A percentile compares a stretch with the other conserved stretches of the same genome.
phyloP scores from a whole-genome alignment of 2,113 vertebrate species.

The Esox niger region DNA sequence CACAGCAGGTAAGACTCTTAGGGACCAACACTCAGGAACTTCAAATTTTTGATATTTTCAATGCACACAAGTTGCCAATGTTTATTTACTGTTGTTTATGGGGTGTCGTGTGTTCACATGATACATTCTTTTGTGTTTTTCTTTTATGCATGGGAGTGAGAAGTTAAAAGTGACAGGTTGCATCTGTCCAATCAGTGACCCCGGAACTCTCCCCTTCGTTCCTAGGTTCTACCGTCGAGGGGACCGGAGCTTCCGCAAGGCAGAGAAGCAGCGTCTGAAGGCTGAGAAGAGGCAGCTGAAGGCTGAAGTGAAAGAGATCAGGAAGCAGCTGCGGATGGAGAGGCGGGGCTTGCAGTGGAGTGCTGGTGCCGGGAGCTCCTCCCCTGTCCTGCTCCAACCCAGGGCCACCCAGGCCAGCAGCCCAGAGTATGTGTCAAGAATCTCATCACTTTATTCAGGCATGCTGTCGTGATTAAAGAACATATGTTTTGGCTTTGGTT shows the following conservation, averaged over 20 bases:
- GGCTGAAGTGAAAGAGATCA: conserved; percentile 92
- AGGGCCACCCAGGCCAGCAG: conserved; percentile 71
- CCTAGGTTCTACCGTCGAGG: conserved; percentile 88
- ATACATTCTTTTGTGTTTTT: no score
- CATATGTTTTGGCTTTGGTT: background rate
- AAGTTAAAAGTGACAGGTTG: no score
- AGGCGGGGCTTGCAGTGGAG: conserved; percentile 90
- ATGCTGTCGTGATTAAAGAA: no score
- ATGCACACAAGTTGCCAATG: no score
- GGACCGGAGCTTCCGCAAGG: conserved; percentile 91
- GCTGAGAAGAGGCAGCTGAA: conserved; percentile 94
- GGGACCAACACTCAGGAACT: no score
- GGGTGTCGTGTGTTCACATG: no score
- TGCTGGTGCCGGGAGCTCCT: conserved; percentile 70
- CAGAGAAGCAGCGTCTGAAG: conserved; percentile 91
- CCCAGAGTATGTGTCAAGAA: conserved; percentile 61
- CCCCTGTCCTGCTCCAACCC: conserved; percentile 73
- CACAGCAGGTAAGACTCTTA: conserved; percentile 68
- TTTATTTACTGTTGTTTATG: no score
- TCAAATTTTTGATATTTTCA: no score
- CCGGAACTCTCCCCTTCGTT: no score
- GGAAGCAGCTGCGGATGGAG: conserved; percentile 93
- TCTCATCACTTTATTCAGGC: no score
- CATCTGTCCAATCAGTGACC: background rate
- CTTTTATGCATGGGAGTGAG: no score